These are phyloP conservation scores for Tenthredo scrophulariae DNA, from an alignment of 2,888 invertebrate genomes.

Conservation along the genomic window DNA sequence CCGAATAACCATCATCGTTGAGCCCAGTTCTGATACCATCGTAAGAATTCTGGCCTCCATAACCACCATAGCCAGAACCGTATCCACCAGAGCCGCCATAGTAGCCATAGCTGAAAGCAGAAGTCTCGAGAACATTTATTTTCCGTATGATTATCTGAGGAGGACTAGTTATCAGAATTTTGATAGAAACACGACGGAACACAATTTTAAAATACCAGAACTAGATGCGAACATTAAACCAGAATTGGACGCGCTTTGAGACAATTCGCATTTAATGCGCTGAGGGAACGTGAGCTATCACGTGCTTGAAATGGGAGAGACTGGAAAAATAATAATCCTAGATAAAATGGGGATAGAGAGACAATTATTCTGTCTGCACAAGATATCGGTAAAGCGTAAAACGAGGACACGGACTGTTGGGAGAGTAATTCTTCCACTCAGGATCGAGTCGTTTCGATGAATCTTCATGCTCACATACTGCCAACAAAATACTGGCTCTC, in stretches of 20 bases:
- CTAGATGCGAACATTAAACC: background rate
- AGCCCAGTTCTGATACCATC: slow-evolving; percentile 1
- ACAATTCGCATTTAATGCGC: background rate
- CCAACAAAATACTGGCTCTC: slow-evolving; percentile 4
- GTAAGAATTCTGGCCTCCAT: slow-evolving; percentile 14
- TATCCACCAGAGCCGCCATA: slow-evolving; percentile 58
- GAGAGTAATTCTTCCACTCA: background rate
- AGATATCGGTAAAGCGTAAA: background rate
- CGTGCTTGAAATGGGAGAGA: background rate
- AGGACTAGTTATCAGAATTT: background rate
- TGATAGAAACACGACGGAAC: background rate
- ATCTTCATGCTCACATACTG: background rate
- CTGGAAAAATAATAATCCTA: background rate
- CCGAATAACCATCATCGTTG: slow-evolving; percentile 38
- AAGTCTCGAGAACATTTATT: background rate
- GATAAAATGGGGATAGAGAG: background rate
- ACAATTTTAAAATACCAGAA: background rate
- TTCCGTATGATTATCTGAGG: background rate
- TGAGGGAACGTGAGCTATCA: background rate
- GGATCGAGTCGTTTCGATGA: background rate
- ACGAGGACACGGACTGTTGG: background rate
- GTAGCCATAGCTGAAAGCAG: slow-evolving; percentile 65
- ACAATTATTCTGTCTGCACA: background rate
- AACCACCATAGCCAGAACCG: slow-evolving; percentile 22
- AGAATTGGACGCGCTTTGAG: background rate